Evolutionary conservation across 2,797 vertebrate genomes (phyloP).

Genomic region (Pelodytes ibericus): DNA sequence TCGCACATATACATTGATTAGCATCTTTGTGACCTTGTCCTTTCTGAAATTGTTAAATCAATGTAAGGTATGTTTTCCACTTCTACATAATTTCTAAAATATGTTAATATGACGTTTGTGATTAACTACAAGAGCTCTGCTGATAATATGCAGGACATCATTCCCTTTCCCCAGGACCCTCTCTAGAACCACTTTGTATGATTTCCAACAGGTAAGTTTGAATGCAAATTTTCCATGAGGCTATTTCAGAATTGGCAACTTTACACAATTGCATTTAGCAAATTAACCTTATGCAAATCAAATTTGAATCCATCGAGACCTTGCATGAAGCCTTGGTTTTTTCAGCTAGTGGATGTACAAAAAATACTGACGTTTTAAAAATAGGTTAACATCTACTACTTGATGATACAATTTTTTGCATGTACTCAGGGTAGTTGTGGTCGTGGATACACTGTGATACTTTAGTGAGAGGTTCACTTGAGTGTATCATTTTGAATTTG

Average conservation of each 20-base stretch:
- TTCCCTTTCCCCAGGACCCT: background rate
- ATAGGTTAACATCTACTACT: too few relatives aligned
- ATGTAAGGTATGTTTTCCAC: too few relatives aligned
- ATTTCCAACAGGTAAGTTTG: background rate
- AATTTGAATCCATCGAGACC: background rate
- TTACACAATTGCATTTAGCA: constrained; percentile 26
- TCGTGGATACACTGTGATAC: too few relatives aligned
- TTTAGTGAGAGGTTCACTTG: too few relatives aligned
- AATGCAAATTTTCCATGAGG: constrained; percentile 15
- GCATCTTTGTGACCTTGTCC: too few relatives aligned
- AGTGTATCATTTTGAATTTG: too few relatives aligned
- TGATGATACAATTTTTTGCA: too few relatives aligned
- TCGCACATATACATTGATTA: too few relatives aligned
- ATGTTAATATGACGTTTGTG: background rate
- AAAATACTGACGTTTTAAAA: background rate
- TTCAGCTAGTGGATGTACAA: background rate
- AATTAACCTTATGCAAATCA: constrained; percentile 23
- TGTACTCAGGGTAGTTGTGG: too few relatives aligned
- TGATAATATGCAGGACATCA: background rate
- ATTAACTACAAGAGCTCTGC: background rate
- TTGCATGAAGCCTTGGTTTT: background rate
- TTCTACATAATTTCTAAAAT: too few relatives aligned
- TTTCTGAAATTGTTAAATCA: too few relatives aligned
- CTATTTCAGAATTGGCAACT: constrained; percentile 9
- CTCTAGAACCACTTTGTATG: background rate